These are phyloP conservation scores for Scaptomyza tumidula DNA, from an alignment of 2,888 invertebrate genomes.

Conservation along the genomic window DNA sequence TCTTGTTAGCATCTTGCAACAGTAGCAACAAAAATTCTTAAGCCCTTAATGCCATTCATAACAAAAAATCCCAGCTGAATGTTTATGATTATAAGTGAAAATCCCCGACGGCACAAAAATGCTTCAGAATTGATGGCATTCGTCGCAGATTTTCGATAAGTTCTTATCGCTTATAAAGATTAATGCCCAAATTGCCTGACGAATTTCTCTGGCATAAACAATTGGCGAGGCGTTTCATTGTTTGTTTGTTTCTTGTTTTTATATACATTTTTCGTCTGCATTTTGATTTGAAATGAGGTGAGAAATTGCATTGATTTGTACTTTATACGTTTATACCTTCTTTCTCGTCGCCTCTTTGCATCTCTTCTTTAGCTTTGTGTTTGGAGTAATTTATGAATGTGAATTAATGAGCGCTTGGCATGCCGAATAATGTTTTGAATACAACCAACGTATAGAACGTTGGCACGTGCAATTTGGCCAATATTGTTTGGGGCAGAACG, in stretches of 20 bases:
- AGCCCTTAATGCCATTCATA: constrained; percentile 7
- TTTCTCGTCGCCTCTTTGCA: background rate
- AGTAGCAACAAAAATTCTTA: too few species aligned
- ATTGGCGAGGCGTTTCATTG: background rate
- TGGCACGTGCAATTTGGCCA: constrained; percentile 19
- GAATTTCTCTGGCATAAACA: constrained; percentile 14
- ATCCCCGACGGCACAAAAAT: constrained; percentile 19
- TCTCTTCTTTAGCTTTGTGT: constrained; percentile 23
- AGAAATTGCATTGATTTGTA: constrained; percentile 70
- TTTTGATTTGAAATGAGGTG: constrained; percentile 15
- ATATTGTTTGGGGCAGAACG: constrained; percentile 9
- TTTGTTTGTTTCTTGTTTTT: background rate
- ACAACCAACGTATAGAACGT: constrained; percentile 1
- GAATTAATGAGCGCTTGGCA: constrained; percentile 76
- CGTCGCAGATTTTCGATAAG: constrained; percentile 34
- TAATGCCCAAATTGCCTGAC: constrained; percentile 58
- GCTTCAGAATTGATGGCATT: constrained; percentile 24
- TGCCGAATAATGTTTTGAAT: constrained; percentile 57
- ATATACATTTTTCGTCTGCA: background rate
- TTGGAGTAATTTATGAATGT: constrained; percentile 72
- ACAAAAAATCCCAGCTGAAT: constrained; percentile 13
- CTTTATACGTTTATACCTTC: constrained; percentile 42
- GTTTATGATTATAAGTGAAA: constrained; percentile 27
- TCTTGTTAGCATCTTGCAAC: background rate
- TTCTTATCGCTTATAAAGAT: constrained; percentile 45